phyloP scores from a whole-genome alignment of 1,140 invertebrate species.

The Magallana angulata region DNA sequence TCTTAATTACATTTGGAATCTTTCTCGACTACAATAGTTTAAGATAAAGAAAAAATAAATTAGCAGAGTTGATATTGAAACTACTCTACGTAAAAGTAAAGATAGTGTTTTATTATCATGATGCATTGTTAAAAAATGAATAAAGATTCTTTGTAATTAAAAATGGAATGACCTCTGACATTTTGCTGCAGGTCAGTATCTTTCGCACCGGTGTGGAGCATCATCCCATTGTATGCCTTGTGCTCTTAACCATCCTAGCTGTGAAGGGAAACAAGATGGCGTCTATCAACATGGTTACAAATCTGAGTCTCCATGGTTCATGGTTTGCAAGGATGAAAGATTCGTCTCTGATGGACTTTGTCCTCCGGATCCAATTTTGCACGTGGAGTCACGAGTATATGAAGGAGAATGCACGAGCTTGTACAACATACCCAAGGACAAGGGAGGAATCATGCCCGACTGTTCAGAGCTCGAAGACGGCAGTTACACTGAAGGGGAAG shows the following conservation, averaged over 20 bases:
- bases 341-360: conserved; percentile 47
- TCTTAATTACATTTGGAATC: too few species aligned
- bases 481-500: conserved; percentile 51
- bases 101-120: too few species aligned
- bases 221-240: conserved; percentile 56
- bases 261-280: conserved; percentile 56
- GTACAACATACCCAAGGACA: conserved; percentile 51
- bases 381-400: conserved; percentile 47
- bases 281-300: conserved; percentile 46
- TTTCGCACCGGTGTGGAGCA: background rate
- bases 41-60: too few species aligned
- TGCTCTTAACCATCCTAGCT: conserved; percentile 48
- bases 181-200: conserved; percentile 51
- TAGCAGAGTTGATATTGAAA: too few species aligned
- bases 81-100: too few species aligned
- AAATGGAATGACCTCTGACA: too few species aligned
- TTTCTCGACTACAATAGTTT: too few species aligned
- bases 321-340: conserved; percentile 57
- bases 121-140: too few species aligned
- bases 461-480: conserved; percentile 52
- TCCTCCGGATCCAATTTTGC: conserved; percentile 14
- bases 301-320: conserved; percentile 53
- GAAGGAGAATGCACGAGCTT: conserved; percentile 45
- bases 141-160: too few species aligned
- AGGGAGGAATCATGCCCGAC: conserved; percentile 54